Conservation (phyloP, 2,888 invertebrate genomes). For the Neoaliturus tenellus region DNA sequence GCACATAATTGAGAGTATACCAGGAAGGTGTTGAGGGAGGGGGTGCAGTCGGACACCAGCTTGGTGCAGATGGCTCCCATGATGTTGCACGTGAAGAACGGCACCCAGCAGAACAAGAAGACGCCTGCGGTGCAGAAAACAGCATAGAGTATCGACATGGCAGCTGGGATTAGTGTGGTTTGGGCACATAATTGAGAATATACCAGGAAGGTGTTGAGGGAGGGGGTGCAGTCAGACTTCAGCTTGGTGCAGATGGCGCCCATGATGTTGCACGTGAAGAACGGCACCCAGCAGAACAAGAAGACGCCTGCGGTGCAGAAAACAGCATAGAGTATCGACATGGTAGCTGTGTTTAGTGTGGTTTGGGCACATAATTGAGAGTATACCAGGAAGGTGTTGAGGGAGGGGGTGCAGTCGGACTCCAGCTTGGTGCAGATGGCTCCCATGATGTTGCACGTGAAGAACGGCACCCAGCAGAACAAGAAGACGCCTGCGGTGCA, state of each 20-base stretch:
- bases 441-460: constrained; percentile 98
- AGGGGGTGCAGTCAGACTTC: constrained; percentile 85
- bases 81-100: constrained; percentile 99
- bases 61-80: constrained; percentile 98
- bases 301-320: constrained; percentile 97
- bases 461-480: constrained; percentile 99
- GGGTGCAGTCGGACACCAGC: constrained; percentile 84
- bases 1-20: too few relatives aligned
- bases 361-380: too few relatives aligned
- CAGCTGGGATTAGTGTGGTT: too few relatives aligned
- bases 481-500: constrained; percentile 97
- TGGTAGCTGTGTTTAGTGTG: too few relatives aligned
- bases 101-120: constrained; percentile 98
- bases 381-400: constrained; percentile 94
- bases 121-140: constrained; percentile 96
- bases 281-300: constrained; percentile 98
- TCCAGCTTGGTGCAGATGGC: constrained; percentile 95
- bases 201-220: constrained; percentile 93
- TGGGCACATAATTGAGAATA: too few relatives aligned
- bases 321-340: too few relatives aligned
- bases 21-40: constrained; percentile 93
- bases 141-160: too few relatives aligned
- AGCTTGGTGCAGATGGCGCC: constrained; percentile 97
- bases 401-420: constrained; percentile 86
- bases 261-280: constrained; percentile 98